Conservation (phyloP, 1,140 invertebrate genomes). For the Calephelis nemesis region DNA sequence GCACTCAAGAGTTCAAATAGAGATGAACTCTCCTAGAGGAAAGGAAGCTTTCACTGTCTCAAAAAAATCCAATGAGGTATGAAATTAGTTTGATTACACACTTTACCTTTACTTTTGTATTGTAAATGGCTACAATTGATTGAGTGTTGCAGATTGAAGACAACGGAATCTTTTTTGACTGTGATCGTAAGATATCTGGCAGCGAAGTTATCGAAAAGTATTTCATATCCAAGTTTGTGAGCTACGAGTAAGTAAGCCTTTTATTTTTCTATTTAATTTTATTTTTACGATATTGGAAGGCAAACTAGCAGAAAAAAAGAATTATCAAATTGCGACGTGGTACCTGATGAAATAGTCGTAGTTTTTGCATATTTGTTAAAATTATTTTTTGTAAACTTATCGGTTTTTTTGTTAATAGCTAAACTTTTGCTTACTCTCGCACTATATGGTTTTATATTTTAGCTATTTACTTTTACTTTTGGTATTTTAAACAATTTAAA, state of each 20-base stretch:
- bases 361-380: too few relatives aligned
- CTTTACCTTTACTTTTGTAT: too few relatives aligned
- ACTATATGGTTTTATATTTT: too few relatives aligned
- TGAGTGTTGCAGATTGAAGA: constrained; percentile 38
- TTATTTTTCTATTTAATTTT: neutral
- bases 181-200: constrained; percentile 48
- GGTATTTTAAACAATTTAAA: neutral
- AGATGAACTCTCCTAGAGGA: constrained; percentile 29
- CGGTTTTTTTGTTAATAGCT: too few relatives aligned
- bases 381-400: too few relatives aligned
- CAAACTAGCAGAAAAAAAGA: too few relatives aligned
- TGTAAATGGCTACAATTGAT: neutral
- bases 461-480: neutral
- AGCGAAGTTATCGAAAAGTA: constrained; percentile 52
- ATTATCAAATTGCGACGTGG: too few relatives aligned
- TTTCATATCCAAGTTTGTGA: constrained; percentile 47
- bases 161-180: constrained; percentile 54
- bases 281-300: too few relatives aligned
- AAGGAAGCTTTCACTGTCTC: constrained; percentile 34
- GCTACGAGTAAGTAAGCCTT: constrained; percentile 47
- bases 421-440: too few relatives aligned
- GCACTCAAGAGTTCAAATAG: constrained; percentile 53
- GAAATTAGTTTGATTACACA: neutral
- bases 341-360: too few relatives aligned
- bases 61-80: neutral